Conservation (phyloP, 2,113 vertebrate genomes). For the Laterallus jamaicensis region DNA sequence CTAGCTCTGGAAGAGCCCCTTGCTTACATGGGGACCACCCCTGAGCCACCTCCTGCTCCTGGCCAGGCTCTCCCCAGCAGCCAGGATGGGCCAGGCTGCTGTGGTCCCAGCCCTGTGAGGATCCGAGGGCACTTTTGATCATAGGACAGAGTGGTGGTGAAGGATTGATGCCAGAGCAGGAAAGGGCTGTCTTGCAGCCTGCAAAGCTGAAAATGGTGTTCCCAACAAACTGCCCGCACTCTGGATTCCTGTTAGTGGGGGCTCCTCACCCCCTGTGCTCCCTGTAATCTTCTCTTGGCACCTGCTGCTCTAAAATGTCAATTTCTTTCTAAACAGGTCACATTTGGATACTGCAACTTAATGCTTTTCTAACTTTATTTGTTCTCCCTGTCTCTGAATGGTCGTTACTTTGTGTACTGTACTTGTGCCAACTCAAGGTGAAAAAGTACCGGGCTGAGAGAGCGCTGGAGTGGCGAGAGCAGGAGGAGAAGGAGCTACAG, state of each 20-base stretch:
- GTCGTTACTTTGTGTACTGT: slow-evolving; percentile 1
- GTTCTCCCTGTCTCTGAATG: neutral
- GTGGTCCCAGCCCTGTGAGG: neutral
- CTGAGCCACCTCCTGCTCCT: neutral
- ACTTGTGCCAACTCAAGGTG: slow-evolving; percentile 77
- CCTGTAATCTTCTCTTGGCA: neutral
- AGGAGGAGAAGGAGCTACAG: slow-evolving; percentile 78
- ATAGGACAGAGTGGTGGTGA: neutral
- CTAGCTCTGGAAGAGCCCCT: neutral
- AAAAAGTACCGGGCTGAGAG: slow-evolving; percentile 84
- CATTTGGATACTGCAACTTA: neutral
- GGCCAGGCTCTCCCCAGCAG: neutral
- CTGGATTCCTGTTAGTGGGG: neutral
- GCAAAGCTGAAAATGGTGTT: neutral
- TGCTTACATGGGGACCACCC: neutral
- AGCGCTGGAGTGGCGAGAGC: slow-evolving; percentile 79
- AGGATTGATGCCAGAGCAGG: neutral
- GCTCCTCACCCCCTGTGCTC: neutral
- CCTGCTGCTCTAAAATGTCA: neutral
- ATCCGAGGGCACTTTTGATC: no score
- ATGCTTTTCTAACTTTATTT: neutral
- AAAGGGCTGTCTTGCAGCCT: neutral
- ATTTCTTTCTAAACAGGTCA: neutral
- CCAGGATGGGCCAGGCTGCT: neutral
- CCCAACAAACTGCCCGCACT: neutral